Conservation (phyloP, 2,888 invertebrate genomes). For the Agriopis marginaria region DNA sequence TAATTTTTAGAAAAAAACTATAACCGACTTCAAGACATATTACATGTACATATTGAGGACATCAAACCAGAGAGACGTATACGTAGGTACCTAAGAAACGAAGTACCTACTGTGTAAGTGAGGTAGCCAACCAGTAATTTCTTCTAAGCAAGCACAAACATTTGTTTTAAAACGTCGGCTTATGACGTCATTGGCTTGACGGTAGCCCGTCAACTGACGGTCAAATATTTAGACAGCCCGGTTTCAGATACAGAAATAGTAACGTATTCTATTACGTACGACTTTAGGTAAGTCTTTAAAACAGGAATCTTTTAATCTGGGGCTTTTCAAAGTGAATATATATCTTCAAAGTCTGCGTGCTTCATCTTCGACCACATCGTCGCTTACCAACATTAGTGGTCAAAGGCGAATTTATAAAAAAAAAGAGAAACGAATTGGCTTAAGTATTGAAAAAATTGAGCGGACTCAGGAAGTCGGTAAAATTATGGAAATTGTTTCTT, state of each 20-base stretch:
- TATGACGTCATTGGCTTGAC: constrained; percentile 54
- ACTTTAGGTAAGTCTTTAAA: no score
- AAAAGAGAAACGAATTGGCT: not conserved
- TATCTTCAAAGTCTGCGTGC: no score
- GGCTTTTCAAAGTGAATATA: no score
- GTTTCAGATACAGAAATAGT: constrained; percentile 21
- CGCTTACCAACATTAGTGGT: no score
- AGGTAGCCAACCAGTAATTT: constrained; percentile 11
- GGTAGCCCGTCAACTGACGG: constrained; percentile 56
- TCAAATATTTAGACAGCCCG: constrained; percentile 57
- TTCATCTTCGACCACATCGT: no score
- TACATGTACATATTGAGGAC: no score
- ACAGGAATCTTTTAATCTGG: no score
- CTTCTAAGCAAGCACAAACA: constrained; percentile 33
- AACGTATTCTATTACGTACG: not conserved
- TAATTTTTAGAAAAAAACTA: no score
- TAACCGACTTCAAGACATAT: no score
- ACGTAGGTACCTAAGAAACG: no score
- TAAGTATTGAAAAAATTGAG: not conserved
- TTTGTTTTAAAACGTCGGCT: constrained; percentile 47
- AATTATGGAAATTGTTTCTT: not conserved
- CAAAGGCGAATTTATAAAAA: no score
- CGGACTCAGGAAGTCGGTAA: not conserved
- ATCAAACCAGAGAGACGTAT: no score
- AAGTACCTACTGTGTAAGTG: constrained; percentile 1